A percentile compares a stretch with the other conserved stretches of the same genome.
Evolutionary conservation across 2,113 vertebrate species (phyloP).

Genomic region (Pomatostomus ruficeps): DNA sequence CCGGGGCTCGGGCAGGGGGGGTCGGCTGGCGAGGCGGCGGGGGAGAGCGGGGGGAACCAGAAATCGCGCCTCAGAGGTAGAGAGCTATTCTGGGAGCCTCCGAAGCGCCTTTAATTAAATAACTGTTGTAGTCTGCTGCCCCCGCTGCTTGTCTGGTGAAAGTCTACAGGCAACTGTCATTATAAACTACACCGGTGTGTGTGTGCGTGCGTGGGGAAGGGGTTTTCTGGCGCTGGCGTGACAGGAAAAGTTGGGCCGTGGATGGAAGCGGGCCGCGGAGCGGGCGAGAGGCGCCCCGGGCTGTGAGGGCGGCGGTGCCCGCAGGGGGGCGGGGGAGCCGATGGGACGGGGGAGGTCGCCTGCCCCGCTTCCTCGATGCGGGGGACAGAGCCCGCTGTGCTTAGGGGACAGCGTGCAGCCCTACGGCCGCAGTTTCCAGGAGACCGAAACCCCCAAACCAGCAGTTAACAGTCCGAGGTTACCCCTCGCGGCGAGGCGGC

Average conservation of each 20-base stretch:
- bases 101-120: conserved; percentile 68
- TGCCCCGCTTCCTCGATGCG: background rate
- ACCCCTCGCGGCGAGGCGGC: conserved; percentile 14
- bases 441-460: conserved; percentile 6
- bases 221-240: background rate
- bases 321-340: background rate
- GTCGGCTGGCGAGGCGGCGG: background rate
- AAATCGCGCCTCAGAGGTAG: conserved; percentile 34
- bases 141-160: conserved; percentile 71
- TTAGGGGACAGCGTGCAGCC: background rate
- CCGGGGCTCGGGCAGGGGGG: background rate
- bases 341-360: background rate
- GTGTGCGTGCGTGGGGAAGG: background rate
- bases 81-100: conserved; percentile 63
- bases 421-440: background rate
- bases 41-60: background rate
- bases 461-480: conserved; percentile 57
- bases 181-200: conserved; percentile 46
- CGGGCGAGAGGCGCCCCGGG: background rate
- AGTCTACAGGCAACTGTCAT: conserved; percentile 68
- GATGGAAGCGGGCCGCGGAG: conserved; percentile 3
- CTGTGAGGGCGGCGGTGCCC: background rate
- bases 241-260: conserved; percentile 36
- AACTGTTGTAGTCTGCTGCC: conserved; percentile 74
- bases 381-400: conserved; percentile 21